Percentiles rank a stretch among this genome's conserved stretches.
These are phyloP conservation scores for Hydrophis major DNA, from an alignment of 2,797 vertebrate species.

Conservation along the genomic window DNA sequence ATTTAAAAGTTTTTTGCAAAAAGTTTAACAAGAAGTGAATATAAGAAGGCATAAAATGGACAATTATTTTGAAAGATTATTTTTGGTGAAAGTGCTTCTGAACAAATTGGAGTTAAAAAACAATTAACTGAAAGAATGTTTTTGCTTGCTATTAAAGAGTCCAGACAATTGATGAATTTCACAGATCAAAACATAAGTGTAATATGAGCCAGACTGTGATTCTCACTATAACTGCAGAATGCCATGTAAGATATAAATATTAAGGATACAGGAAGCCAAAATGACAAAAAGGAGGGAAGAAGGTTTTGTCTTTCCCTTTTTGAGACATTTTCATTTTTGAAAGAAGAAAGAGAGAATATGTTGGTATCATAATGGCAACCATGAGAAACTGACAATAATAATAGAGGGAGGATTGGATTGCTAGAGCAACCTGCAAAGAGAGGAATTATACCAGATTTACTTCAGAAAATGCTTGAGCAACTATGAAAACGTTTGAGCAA, in stretches of 20 bases:
- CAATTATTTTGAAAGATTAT: background rate
- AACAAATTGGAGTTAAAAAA: background rate
- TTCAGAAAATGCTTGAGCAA: background rate
- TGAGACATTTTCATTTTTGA: background rate
- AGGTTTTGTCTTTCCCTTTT: background rate
- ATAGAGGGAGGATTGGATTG: background rate
- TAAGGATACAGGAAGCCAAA: background rate
- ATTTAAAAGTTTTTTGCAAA: background rate
- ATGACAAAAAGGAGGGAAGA: background rate
- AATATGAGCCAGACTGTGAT: background rate
- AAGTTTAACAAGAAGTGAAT: background rate
- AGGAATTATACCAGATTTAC: background rate
- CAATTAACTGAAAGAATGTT: background rate
- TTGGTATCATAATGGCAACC: background rate
- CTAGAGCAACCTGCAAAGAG: background rate
- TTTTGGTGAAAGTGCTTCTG: background rate
- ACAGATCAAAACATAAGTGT: background rate
- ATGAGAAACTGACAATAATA: background rate
- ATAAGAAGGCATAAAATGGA: background rate
- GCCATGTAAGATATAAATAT: background rate
- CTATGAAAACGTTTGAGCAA: background rate
- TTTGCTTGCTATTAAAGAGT: background rate
- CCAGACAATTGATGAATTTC: background rate
- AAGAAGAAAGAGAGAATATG: background rate
- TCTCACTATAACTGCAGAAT: background rate